Evolutionary conservation across 2,888 invertebrate species (phyloP).

Genomic region (Phyto melanocephala): DNA sequence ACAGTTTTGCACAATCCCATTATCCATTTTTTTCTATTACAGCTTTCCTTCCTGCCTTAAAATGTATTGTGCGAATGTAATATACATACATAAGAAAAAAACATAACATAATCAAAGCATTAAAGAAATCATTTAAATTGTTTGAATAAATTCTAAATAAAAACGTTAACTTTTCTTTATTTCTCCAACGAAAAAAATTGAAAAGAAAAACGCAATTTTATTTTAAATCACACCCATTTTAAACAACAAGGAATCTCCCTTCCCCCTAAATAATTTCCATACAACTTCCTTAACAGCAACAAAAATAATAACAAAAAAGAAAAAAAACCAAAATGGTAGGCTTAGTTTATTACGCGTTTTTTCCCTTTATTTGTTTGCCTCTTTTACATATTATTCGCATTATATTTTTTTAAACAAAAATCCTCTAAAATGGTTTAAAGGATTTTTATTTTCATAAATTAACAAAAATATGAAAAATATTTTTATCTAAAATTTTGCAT

Average conservation of each 20-base stretch:
- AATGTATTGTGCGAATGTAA: background rate
- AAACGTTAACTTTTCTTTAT: background rate
- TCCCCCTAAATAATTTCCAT: background rate
- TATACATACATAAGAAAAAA: background rate
- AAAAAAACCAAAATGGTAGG: slow-evolving; percentile 41
- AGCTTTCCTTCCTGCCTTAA: background rate
- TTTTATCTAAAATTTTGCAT: slow-evolving; percentile 60
- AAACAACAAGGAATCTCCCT: background rate
- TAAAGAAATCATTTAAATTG: slow-evolving; percentile 59
- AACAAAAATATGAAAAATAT: slow-evolving; percentile 34
- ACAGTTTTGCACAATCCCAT: background rate
- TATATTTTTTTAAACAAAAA: slow-evolving; percentile 42
- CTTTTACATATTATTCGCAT: slow-evolving; percentile 62
- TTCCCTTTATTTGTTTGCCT: background rate
- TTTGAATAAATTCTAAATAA: slow-evolving; percentile 44
- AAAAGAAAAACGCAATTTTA: slow-evolving; percentile 39
- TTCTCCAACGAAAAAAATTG: too few species aligned
- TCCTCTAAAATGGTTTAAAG: slow-evolving; percentile 53
- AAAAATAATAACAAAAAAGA: background rate
- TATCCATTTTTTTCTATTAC: background rate
- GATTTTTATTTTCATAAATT: slow-evolving; percentile 36
- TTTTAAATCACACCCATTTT: slow-evolving; percentile 59
- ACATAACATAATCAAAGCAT: slow-evolving; percentile 28
- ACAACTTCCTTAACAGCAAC: background rate
- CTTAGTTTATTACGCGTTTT: slow-evolving; percentile 58